Percentiles rank a stretch among this genome's conserved stretches.
phyloP scores from a whole-genome alignment of 2,113 vertebrate genomes.

The Microtus oregoni region DNA sequence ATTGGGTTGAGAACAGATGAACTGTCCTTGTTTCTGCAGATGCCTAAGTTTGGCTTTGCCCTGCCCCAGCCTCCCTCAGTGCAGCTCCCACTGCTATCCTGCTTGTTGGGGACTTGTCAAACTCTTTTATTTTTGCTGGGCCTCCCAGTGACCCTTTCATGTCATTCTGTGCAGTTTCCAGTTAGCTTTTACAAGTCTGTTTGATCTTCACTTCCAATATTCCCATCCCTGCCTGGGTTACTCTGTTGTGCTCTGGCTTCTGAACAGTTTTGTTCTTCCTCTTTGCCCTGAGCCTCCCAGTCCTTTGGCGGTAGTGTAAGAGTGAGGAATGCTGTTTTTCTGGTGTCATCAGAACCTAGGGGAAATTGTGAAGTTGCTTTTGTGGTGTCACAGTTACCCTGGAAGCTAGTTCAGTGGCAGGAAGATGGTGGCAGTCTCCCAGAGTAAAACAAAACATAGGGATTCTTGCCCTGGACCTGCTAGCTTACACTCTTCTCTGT shows the following conservation, averaged over 20 bases:
- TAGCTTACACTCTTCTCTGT: slow-evolving; percentile 1
- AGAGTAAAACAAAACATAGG: slow-evolving; percentile 50
- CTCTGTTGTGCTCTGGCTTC: slow-evolving; percentile 53
- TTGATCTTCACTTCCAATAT: slow-evolving; percentile 69
- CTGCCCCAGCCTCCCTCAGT: not conserved
- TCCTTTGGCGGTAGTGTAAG: slow-evolving; percentile 83
- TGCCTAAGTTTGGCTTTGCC: not conserved
- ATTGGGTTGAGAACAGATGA: slow-evolving; percentile 22
- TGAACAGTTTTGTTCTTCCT: slow-evolving; percentile 51
- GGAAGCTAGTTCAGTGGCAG: slow-evolving; percentile 46
- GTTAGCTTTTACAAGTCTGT: slow-evolving; percentile 69
- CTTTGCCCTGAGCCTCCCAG: slow-evolving; percentile 71
- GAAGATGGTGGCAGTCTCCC: slow-evolving; percentile 41
- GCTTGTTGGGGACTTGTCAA: not conserved
- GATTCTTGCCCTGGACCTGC: slow-evolving; percentile 25
- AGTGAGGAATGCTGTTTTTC: slow-evolving; percentile 86
- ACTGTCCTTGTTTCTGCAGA: slow-evolving; percentile 46
- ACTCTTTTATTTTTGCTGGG: slow-evolving; percentile 25
- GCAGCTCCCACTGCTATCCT: not conserved
- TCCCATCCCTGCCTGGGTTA: slow-evolving; percentile 69
- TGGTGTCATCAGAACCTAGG: slow-evolving; percentile 83
- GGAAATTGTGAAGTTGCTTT: slow-evolving; percentile 81
- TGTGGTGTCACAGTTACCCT: slow-evolving; percentile 32
- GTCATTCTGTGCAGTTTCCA: slow-evolving; percentile 58
- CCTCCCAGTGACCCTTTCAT: slow-evolving; percentile 60